phyloP scores from a whole-genome alignment of 2,113 vertebrate genomes.

The Nerophis ophidion region DNA sequence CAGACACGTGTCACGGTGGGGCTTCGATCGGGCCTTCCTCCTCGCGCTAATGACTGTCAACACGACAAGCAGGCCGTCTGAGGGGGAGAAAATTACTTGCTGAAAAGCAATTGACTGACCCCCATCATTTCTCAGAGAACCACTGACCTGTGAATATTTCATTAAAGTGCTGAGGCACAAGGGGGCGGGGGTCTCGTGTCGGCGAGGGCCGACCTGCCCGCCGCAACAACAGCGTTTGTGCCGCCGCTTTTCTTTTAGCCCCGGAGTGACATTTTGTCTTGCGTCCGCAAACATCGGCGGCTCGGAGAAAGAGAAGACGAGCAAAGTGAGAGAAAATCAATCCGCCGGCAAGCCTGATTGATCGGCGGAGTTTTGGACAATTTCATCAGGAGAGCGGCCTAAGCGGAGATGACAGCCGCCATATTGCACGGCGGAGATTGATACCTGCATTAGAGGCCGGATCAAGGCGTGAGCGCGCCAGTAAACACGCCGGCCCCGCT shows the following conservation, averaged over 20 bases:
- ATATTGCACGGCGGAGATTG: slow-evolving; percentile 66
- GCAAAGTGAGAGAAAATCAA: slow-evolving; percentile 70
- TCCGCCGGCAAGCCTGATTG: slow-evolving; percentile 59
- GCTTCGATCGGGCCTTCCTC: slow-evolving; percentile 71
- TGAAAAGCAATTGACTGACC: slow-evolving; percentile 95
- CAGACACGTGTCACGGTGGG: slow-evolving; percentile 69
- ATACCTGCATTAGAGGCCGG: slow-evolving; percentile 64
- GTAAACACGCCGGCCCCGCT: slow-evolving; percentile 51
- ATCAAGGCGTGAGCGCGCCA: slow-evolving; percentile 51
- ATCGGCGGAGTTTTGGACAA: slow-evolving; percentile 71
- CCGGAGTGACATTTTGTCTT: slow-evolving; percentile 47
- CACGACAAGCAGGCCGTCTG: slow-evolving; percentile 73
- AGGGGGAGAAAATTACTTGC: slow-evolving; percentile 86
- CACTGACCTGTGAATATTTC: slow-evolving; percentile 82
- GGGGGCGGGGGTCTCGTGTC: slow-evolving; percentile 23
- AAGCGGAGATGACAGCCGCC: slow-evolving; percentile 69
- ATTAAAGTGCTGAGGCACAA: slow-evolving; percentile 85
- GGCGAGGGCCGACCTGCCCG: slow-evolving; percentile 12
- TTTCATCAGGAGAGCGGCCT: slow-evolving; percentile 69
- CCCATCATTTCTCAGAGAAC: slow-evolving; percentile 90
- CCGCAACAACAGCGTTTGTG: neutral
- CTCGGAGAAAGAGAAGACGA: slow-evolving; percentile 55
- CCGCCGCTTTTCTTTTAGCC: slow-evolving; percentile 25
- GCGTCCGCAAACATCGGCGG: slow-evolving; percentile 45
- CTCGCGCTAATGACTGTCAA: slow-evolving; percentile 81